Evolutionary conservation across 2,888 invertebrate genomes (phyloP), one percentile per base, ranked within the genome.

Genomic region (Drosophila heteroneura): DNA sequence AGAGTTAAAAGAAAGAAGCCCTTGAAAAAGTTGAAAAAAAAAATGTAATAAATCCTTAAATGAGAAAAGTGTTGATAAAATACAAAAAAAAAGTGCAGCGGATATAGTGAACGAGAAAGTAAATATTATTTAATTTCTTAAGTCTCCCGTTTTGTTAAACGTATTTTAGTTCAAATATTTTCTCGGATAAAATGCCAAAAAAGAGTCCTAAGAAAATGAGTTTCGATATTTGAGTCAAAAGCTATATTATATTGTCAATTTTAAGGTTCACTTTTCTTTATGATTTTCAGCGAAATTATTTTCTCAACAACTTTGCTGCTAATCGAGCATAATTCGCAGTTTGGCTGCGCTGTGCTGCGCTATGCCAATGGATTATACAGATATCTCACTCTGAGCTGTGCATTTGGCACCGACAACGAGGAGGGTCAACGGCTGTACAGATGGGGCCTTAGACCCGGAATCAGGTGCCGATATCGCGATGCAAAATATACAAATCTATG

Each of bases 341-440:
- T 74, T 6, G 83, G 80, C 0, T 83, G 84, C 30, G 67, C 72
- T 2, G 47, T 39, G 0, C 10, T 84, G 12, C 26, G 22, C 1
- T 70, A 65, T 26, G 10, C 7, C 0, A n/a, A 19, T 4, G 32
- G 14, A 0, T 6, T 41, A 1, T 63, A 49, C 6, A 32, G 10
- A 3, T 66, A 61, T 12, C 1, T 78, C 0, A 5, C 49, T 0
- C 49, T 85, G 5, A 70, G 69, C 53, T 83, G 82, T 22, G 47
- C 57, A 39, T 82, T 84, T 44, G 41, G 56, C 32, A 76, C 78
- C 0, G 68, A 59, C 6, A 66, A 41, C 30, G 10, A 57, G 26
- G 63, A 72, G 0, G 64, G 37, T 9, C 33, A 69, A 7, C 52
- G 49, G 2, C n/a, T 74, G 0, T 84, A 76, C 39, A 41, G 51